A percentile compares a stretch with the other conserved stretches of the same genome.
Evolutionary conservation across 2,888 invertebrate genomes (phyloP).

Genomic region (Calameuta filiformis): DNA sequence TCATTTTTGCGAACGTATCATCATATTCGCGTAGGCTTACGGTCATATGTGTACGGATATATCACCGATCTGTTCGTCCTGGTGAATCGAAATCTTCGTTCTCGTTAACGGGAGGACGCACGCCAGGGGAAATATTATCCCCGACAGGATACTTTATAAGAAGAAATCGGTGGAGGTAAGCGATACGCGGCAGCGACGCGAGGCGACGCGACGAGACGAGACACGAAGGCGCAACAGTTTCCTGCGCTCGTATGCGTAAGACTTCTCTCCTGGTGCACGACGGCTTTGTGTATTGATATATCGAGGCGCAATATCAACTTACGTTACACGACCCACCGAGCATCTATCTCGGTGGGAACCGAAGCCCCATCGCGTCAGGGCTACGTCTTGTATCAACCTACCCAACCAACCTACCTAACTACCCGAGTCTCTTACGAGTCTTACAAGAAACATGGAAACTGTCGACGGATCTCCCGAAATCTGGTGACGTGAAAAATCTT

Average conservation of each 20-base stretch:
- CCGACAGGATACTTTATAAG: slow-evolving; percentile 55
- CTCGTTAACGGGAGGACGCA: slow-evolving; percentile 16
- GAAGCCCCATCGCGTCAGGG: slow-evolving; percentile 54
- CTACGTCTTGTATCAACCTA: not conserved
- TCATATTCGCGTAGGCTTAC: not conserved
- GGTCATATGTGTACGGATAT: not conserved
- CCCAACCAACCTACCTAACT: not conserved
- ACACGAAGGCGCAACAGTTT: slow-evolving; percentile 47
- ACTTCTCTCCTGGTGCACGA: slow-evolving; percentile 46
- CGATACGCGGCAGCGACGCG: slow-evolving; percentile 42
- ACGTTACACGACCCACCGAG: slow-evolving; percentile 63
- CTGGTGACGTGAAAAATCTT: not conserved
- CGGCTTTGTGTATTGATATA: slow-evolving; percentile 16
- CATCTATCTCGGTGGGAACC: slow-evolving; percentile 66
- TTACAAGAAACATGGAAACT: not conserved
- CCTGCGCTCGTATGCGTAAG: slow-evolving; percentile 61
- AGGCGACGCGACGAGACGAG: not conserved
- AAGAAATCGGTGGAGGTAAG: slow-evolving; percentile 63
- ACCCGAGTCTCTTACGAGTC: not conserved
- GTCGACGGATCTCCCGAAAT: not conserved
- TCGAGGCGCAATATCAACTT: slow-evolving; percentile 60
- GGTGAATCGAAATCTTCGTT: not conserved
- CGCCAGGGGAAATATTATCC: slow-evolving; percentile 51
- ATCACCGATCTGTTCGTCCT: not conserved
- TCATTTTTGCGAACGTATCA: not conserved